Evolutionary conservation across 2,797 vertebrate genomes (phyloP), one percentile per base, ranked within the genome.

Genomic region (Gorsachius magnificus): DNA sequence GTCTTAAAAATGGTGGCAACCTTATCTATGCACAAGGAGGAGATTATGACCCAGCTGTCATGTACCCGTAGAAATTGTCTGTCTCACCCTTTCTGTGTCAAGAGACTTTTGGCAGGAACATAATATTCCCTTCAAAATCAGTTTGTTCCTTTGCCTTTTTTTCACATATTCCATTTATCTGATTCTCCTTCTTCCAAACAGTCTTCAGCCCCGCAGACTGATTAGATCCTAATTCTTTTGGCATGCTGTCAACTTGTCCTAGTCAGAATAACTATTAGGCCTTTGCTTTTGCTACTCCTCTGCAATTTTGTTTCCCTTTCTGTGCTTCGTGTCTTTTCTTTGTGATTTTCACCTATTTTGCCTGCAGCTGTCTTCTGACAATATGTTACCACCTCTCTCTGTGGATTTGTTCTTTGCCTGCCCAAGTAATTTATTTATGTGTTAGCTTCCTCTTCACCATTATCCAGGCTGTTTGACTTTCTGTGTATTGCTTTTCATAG

Each of bases 171-270:
- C 54, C 70, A 84, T 97, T 98, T 97, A 96, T 97, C 94, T 95
- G 95, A 89, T 96, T 97, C 56, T 94, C 14, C 75, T 70, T 92
- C 35, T 95, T 97, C 90, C 57, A 90, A 95, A 81, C 33, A 95
- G 86, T 95, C 78, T 93, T 94, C 86, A 93, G 83, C 50, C 53
- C 71, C 1, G 8, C 68, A 97, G 95, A 97, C 87, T 98, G 97
- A 98, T 98, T 94, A 98, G 87, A 96, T 93, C 90, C 96, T 97
- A 97, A 98, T 98, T 98, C 83, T 97, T 97, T 91, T 96, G 96
- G 96, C 96, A 96, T 87, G 84, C 93, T 98, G 97, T 98, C 97
- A 97, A 89, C 87, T 75, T 95, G 87, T 97, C 94, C 89, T 57
- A 91, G 84, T 93, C 95, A 96, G 90, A 98, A 94, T 95, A 96